Base-by-base conservation (phyloP, 2,113 vertebrate genomes). In the Madoqua kirkii region DNA sequence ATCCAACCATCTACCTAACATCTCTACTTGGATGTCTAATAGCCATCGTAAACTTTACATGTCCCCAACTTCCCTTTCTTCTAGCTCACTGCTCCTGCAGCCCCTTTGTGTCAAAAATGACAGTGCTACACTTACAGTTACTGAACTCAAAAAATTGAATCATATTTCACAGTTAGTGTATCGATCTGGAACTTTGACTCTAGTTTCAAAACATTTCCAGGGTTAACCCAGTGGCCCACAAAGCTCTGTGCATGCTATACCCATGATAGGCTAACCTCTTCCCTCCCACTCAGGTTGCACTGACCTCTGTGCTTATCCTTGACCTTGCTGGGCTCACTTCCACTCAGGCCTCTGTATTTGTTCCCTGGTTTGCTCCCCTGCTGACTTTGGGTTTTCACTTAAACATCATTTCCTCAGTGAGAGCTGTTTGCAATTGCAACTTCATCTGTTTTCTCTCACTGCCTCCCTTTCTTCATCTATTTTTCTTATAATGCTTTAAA, bases 171-270 rank as follows among this genome's bases (percentile, higher is more conserved):
- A 52, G 79, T 94, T 48, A 64, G 3, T 45, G 25, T 27, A 36
- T 84, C 8, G 23, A 33, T 36, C 16, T 86, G 27, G 86, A 92
- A 81, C 33, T 76, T 79, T 94, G 52, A 87, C 19, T 84, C 29
- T 76, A 21, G 21, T 57, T 97, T 87, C 57, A 92, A 71, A 94
- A 81, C 64, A 87, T 89, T 94, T 92, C 74, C 23, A 79, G 82
- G 94, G 45, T 87, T 85, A 92, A 85, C 14, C 57, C 31, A 25
- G 2, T 5, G 45, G 15, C 23, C 9, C n/a, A 1, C 1, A 12
- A 64, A 12, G 3, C 23, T 33, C 31, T 40, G n/a, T 12, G 17
- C 2, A 1, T 48, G 60, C 48, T 45, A 3, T 25, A 25, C 12
- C 11, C 3, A 6, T 3, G 1, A 6, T 21, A 14, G 57, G 50